phyloP scores from a whole-genome alignment of 2,797 vertebrate species.

The Pampus argenteus region DNA sequence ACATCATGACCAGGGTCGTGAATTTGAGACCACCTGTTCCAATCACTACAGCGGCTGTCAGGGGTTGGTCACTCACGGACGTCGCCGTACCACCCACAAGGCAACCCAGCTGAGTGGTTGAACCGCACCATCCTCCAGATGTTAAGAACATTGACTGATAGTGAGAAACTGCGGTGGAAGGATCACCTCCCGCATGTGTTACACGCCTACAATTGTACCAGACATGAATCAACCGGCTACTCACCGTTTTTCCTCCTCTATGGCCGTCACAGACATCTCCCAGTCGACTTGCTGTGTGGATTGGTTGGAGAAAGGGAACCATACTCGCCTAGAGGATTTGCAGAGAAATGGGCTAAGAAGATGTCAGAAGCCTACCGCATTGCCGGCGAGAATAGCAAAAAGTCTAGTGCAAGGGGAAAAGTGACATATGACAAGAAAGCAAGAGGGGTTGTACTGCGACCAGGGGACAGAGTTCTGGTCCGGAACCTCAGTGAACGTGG shows the following conservation, averaged over 20 bases:
- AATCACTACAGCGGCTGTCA: too few relatives aligned
- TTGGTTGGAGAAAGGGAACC: neutral
- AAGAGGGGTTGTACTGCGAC: slow-evolving; percentile 7
- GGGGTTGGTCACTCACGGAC: too few relatives aligned
- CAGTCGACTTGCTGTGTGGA: slow-evolving; percentile 9
- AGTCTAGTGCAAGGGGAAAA: slow-evolving; percentile 28
- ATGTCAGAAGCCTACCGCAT: slow-evolving; percentile 47
- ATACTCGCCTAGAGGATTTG: too few relatives aligned
- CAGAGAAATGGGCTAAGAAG: slow-evolving; percentile 1
- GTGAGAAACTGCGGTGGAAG: too few relatives aligned
- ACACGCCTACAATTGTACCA: slow-evolving; percentile 10
- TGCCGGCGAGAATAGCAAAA: slow-evolving; percentile 14
- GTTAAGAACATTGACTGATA: too few relatives aligned
- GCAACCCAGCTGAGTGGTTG: too few relatives aligned
- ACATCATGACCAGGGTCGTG: slow-evolving; percentile 32
- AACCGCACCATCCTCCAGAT: too few relatives aligned
- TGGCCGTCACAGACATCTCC: slow-evolving; percentile 17
- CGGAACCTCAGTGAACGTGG: too few relatives aligned
- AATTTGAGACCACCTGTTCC: slow-evolving; percentile 26
- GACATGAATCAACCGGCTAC: neutral
- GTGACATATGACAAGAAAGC: slow-evolving; percentile 14
- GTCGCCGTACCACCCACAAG: too few relatives aligned
- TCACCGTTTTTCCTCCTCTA: slow-evolving; percentile 25
- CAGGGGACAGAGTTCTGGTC: slow-evolving; percentile 40
- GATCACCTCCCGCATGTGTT: too few relatives aligned